phyloP scores from a whole-genome alignment of 2,888 invertebrate species.

The Chrysina gloriosa region DNA sequence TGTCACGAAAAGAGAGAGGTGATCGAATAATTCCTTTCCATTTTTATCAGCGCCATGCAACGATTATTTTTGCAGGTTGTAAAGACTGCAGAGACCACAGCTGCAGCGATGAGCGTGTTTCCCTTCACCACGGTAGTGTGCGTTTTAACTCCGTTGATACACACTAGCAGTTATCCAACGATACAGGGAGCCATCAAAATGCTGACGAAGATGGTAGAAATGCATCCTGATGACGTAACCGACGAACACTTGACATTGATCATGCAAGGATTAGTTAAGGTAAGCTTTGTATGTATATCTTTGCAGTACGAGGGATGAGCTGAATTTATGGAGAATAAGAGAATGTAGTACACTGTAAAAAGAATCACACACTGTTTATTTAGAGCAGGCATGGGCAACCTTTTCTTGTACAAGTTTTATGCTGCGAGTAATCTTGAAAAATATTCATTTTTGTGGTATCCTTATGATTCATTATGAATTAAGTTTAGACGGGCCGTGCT shows the following conservation, averaged over 20 bases:
- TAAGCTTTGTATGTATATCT: constrained; percentile 57
- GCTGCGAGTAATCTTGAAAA: too few relatives aligned
- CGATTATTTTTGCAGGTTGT: constrained; percentile 70
- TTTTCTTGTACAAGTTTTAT: too few relatives aligned
- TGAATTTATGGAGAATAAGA: too few relatives aligned
- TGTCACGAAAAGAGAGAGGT: constrained; percentile 76
- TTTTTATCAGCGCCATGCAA: constrained; percentile 18
- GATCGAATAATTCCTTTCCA: constrained; percentile 24
- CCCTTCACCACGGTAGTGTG: constrained; percentile 82
- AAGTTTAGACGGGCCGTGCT: too few relatives aligned
- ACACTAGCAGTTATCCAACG: constrained; percentile 87
- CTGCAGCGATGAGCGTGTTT: constrained; percentile 79
- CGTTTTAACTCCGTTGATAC: constrained; percentile 82
- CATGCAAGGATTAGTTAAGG: constrained; percentile 90
- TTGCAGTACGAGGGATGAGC: background rate
- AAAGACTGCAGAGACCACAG: constrained; percentile 88
- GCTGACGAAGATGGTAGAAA: constrained; percentile 85
- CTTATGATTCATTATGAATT: too few relatives aligned
- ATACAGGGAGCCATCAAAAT: constrained; percentile 94
- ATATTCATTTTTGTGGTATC: too few relatives aligned
- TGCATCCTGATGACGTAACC: constrained; percentile 76
- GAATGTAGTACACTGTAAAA: too few relatives aligned
- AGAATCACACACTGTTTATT: too few relatives aligned
- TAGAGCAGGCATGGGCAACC: too few relatives aligned
- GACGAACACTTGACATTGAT: constrained; percentile 82